A percentile compares a stretch with the other conserved stretches of the same genome.
Evolutionary conservation across 30 jellyfish, hydroid and myxozoan genomes (phyloP).

Genomic region (Mastigias papua): DNA sequence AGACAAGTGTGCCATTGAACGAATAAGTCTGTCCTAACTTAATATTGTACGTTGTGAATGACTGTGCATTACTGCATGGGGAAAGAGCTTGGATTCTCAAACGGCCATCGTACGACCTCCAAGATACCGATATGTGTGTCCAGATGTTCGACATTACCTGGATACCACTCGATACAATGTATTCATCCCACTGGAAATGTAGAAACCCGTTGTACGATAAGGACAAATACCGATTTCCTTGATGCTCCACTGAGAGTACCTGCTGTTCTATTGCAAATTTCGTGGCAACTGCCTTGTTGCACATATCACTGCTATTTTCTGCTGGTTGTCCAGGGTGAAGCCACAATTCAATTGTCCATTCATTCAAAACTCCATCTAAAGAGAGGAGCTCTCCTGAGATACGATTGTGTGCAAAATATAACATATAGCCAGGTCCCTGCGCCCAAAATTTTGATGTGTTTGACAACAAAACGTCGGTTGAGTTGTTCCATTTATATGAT

Average conservation of each 20-base stretch:
- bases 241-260: slow-evolving; percentile 58
- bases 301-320: neutral
- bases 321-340: slow-evolving; percentile 43
- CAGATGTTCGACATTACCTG: slow-evolving; percentile 19
- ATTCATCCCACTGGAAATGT: slow-evolving; percentile 57
- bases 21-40: slow-evolving; percentile 29
- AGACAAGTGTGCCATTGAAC: slow-evolving; percentile 57
- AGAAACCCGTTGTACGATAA: slow-evolving; percentile 35
- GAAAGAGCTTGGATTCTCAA: slow-evolving; percentile 34
- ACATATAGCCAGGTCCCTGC: slow-evolving; percentile 77
- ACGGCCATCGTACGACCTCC: slow-evolving; percentile 78
- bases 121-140: slow-evolving; percentile 60
- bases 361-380: slow-evolving; percentile 6
- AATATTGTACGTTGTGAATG: slow-evolving; percentile 22
- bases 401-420: slow-evolving; percentile 51
- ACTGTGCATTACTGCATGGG: slow-evolving; percentile 5
- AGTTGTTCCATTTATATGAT: slow-evolving; percentile 34
- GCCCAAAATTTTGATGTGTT: slow-evolving; percentile 25
- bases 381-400: slow-evolving; percentile 20
- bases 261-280: slow-evolving; percentile 18
- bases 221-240: slow-evolving; percentile 23
- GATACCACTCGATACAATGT: slow-evolving; percentile 6
- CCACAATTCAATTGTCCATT: slow-evolving; percentile 76
- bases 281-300: slow-evolving; percentile 3
- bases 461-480: slow-evolving; percentile 18